Conservation (phyloP, 2,113 vertebrate species). For the Mastomys natalensis region DNA sequence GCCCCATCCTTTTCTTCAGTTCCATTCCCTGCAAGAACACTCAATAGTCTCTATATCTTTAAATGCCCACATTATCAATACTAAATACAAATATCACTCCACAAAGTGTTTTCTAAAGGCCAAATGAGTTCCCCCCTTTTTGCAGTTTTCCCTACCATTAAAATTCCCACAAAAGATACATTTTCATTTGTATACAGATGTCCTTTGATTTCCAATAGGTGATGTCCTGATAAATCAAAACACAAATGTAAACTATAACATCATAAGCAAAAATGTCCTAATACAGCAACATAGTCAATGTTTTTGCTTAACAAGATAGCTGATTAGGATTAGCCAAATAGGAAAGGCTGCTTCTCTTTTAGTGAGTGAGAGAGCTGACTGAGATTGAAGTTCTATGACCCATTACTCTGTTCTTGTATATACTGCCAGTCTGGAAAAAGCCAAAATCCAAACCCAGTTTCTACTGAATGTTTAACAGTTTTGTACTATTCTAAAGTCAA, state of each 20-base stretch:
- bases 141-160: not conserved
- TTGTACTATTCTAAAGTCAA: not conserved
- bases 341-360: not conserved
- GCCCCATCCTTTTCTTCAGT: not conserved
- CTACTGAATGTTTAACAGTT: not conserved
- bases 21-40: not conserved
- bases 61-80: not conserved
- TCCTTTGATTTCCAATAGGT: not conserved
- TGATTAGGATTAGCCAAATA: too few relatives aligned
- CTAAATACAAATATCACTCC: not conserved
- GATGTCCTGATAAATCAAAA: not conserved
- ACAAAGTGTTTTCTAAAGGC: not conserved
- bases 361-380: too few relatives aligned
- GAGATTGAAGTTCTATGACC: not conserved
- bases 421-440: not conserved
- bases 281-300: not conserved
- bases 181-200: not conserved
- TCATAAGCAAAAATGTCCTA: not conserved
- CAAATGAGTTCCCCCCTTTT: not conserved
- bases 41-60: not conserved
- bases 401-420: accelerated
- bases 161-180: not conserved
- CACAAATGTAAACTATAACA: not conserved
- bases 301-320: not conserved
- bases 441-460: not conserved